Evolutionary conservation across 1,140 invertebrate genomes (phyloP), one percentile per base, ranked within the genome.

Genomic region (Heliconius hewitsoni): DNA sequence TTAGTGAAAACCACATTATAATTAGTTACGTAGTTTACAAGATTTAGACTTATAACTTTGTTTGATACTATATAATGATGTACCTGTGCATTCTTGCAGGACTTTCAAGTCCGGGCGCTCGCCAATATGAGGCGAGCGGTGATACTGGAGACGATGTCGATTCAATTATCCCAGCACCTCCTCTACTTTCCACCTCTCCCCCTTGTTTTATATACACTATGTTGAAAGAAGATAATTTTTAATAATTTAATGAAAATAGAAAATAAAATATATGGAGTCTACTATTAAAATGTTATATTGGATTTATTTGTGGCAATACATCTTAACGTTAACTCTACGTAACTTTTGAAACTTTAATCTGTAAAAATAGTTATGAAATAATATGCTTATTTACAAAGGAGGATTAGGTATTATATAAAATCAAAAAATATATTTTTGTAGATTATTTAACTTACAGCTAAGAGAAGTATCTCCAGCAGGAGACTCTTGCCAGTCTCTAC

Each of bases 151-250:
- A 90, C 5, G 93, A 90, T 0, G 87, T 86, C 0, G 84, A 86
- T 23, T 94, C 92, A 57, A 89, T 74, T 6, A 81, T 60, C 9
- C 88, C 90, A 4, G 87, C 89, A 0, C 87, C 92, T 3, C 92
- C 94, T 30, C 93, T 85, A 73, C 91, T 93, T 80, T 95, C 93
- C 16, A 93, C 93, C 73, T 95, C 93, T 23, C 93, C 91, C 0
- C 91, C 90, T 89, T 94, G 93, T 70, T 94, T 94, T 84, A 95
- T 95, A 82, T 94, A 95, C 78, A 95, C 94, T 95, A 84, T 46
- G 11, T 16, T 1, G 71, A 0, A 72, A 42, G 0, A 11, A 72
- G 16, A 39, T 6, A 8, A 19, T 19, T 71, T 8, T 19, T 71
- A 71, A 37, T 71, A 18, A 70, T 46, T 46, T 46, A 13, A 46